phyloP scores from a whole-genome alignment of 2,888 invertebrate species.

The Eupithecia inturbata region DNA sequence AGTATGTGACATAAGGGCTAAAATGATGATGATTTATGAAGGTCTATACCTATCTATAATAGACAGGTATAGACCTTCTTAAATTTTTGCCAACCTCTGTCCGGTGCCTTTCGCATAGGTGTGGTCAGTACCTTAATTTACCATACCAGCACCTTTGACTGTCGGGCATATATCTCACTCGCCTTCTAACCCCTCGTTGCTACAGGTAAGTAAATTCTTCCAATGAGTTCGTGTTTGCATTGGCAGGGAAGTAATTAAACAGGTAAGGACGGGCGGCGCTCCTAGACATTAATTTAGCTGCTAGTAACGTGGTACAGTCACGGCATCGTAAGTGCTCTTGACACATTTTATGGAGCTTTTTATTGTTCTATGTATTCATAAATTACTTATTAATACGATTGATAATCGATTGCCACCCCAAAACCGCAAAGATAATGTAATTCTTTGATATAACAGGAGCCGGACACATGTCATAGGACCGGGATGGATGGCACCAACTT shows the following conservation, averaged over 20 bases:
- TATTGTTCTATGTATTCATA: constrained; percentile 14
- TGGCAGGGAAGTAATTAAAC: constrained; percentile 68
- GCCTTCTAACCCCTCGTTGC: constrained; percentile 8
- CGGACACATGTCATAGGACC: neutral
- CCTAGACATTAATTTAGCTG: constrained; percentile 63
- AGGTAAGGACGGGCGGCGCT: constrained; percentile 62
- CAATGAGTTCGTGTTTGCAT: constrained; percentile 64
- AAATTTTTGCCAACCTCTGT: neutral
- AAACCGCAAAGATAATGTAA: neutral
- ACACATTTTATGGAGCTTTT: constrained; percentile 47
- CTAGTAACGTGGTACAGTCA: constrained; percentile 64
- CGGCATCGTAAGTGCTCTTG: constrained; percentile 46
- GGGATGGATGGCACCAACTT: neutral
- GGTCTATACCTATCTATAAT: no score
- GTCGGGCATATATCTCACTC: neutral
- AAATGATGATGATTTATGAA: no score
- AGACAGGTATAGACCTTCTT: no score
- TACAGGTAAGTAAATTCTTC: constrained; percentile 34
- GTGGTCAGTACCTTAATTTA: no score
- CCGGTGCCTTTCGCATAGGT: neutral
- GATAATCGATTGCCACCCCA: neutral
- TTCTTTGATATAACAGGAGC: neutral
- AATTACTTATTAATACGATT: neutral
- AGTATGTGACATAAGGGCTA: no score
- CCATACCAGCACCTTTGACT: no score